Evolutionary conservation across 2,113 vertebrate species (phyloP).

Genomic region (Aegotheles bennettii): DNA sequence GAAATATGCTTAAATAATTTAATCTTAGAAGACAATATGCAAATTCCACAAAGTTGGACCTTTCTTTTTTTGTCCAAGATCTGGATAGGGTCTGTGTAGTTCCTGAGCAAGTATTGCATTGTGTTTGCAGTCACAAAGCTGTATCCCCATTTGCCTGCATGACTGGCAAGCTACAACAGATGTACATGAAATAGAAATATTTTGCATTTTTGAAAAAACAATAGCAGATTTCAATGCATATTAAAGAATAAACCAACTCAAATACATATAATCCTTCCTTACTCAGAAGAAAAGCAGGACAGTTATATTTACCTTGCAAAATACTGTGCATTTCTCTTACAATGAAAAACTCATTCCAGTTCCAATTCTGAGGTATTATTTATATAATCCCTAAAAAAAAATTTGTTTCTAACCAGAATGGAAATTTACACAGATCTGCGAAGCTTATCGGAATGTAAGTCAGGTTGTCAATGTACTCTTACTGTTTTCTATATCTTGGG

Average conservation of each 20-base stretch:
- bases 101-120: background rate
- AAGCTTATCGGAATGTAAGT: background rate
- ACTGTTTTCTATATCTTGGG: background rate
- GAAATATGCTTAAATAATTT: background rate
- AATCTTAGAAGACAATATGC: background rate
- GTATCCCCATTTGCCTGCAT: background rate
- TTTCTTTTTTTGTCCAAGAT: background rate
- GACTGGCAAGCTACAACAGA: background rate
- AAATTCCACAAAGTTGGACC: background rate
- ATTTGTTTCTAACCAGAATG: background rate
- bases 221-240: background rate
- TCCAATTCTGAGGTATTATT: background rate
- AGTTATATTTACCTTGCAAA: constrained; percentile 44
- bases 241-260: constrained; percentile 26
- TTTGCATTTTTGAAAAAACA: constrained; percentile 35
- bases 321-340: constrained; percentile 14
- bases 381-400: constrained; percentile 12
- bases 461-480: background rate
- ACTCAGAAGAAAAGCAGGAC: background rate
- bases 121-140: background rate
- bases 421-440: background rate
- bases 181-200: background rate
- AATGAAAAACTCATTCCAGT: constrained; percentile 30
- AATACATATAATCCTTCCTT: constrained; percentile 32
- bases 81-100: background rate